These are phyloP conservation scores for Dicycla oo DNA, from an alignment of 2,888 invertebrate species.

Conservation along the genomic window DNA sequence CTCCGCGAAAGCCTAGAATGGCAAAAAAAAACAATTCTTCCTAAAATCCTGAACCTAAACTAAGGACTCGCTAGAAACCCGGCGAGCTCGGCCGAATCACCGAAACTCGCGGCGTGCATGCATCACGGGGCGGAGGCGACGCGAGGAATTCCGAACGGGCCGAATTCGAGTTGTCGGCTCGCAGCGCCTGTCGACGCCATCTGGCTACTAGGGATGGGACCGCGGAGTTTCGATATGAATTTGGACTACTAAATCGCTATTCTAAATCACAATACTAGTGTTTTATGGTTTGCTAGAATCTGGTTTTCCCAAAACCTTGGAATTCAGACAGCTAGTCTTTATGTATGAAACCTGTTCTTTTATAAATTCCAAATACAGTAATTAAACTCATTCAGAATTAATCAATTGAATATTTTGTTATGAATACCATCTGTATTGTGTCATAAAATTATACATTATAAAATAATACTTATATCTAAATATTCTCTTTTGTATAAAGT, in stretches of 20 bases:
- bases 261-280: neutral
- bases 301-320: neutral
- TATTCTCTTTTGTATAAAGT: conserved; percentile 18
- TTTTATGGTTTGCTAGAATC: neutral
- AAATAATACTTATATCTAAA: conserved; percentile 31
- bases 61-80: conserved; percentile 34
- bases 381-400: conserved; percentile 24
- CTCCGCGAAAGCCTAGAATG: neutral
- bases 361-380: conserved; percentile 20
- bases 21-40: neutral
- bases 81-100: conserved; percentile 59
- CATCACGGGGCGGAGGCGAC: conserved; percentile 84
- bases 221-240: conserved; percentile 57
- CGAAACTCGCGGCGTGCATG: conserved; percentile 72
- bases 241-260: neutral
- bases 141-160: conserved; percentile 85
- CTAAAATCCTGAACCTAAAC: conserved; percentile 16
- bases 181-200: conserved; percentile 86
- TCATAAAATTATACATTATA: conserved; percentile 34
- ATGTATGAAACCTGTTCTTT: conserved; percentile 14
- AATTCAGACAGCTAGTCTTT: neutral
- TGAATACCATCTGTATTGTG: conserved; percentile 37
- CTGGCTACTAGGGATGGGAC: conserved; percentile 79
- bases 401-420: conserved; percentile 41
- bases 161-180: conserved; percentile 83